Evolutionary conservation across 53 echinoderm and acorn worm species (phyloP).

Genomic region (Glandiceps talaboti): DNA sequence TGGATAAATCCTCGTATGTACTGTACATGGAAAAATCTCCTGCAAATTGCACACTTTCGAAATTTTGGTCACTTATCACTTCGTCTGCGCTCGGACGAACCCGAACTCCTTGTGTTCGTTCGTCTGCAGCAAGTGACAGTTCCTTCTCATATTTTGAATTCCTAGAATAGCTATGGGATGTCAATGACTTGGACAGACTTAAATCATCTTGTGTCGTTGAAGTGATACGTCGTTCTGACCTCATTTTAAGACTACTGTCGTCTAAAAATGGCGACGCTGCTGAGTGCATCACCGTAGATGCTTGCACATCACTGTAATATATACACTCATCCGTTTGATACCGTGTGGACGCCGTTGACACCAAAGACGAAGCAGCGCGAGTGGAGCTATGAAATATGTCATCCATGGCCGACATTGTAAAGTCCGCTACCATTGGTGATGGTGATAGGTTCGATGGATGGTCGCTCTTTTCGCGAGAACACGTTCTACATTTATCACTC

Average conservation of each 20-base stretch:
- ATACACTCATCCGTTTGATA: background rate
- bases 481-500: background rate
- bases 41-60: background rate
- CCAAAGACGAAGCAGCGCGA: no score
- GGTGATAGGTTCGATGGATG: background rate
- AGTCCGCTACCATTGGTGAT: background rate
- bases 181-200: background rate
- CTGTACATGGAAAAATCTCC: conserved; percentile 58
- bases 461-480: background rate
- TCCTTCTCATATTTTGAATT: background rate
- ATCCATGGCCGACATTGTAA: background rate
- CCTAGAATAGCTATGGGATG: background rate
- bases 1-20: conserved; percentile 67
- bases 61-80: background rate
- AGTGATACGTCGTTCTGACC: background rate
- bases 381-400: background rate
- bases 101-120: background rate
- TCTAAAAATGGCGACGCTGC: background rate
- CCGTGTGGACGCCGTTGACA: background rate
- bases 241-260: background rate
- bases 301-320: background rate
- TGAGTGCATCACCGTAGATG: no score
- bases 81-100: background rate
- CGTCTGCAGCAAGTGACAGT: background rate
- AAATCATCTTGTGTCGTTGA: background rate